Conservation (phyloP, 1,140 invertebrate species). For the Drosophila nasuta region DNA sequence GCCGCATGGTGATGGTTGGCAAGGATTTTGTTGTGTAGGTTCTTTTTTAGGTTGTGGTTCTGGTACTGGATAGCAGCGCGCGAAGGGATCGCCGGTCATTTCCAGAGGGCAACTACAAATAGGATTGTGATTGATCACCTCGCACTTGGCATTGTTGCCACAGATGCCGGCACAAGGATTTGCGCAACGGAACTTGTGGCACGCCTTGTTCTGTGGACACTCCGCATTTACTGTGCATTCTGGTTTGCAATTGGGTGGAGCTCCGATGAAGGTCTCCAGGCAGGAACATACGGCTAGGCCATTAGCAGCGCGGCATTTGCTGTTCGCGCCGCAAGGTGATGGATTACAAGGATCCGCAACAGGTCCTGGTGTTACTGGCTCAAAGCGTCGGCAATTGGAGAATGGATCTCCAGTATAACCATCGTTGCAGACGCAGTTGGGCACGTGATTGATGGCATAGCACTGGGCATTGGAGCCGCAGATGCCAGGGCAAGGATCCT, state of each 20-base stretch:
- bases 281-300: slow-evolving; percentile 92
- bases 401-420: slow-evolving; percentile 92
- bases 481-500: slow-evolving; percentile 91
- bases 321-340: slow-evolving; percentile 93
- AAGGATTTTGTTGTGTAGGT: slow-evolving; percentile 88
- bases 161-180: slow-evolving; percentile 90
- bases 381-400: slow-evolving; percentile 88
- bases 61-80: slow-evolving; percentile 86
- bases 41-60: slow-evolving; percentile 69
- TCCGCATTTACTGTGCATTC: slow-evolving; percentile 91
- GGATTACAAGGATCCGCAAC: slow-evolving; percentile 88
- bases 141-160: slow-evolving; percentile 89
- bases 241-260: slow-evolving; percentile 89
- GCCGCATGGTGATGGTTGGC: slow-evolving; percentile 92
- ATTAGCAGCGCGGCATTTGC: slow-evolving; percentile 89
- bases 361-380: slow-evolving; percentile 87
- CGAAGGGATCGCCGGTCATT: slow-evolving; percentile 91
- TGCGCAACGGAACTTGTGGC: slow-evolving; percentile 89
- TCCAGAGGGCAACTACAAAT: slow-evolving; percentile 90
- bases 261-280: slow-evolving; percentile 89
- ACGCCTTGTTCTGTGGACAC: slow-evolving; percentile 89
- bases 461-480: slow-evolving; percentile 91
- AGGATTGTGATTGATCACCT: slow-evolving; percentile 90
- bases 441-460: slow-evolving; percentile 90
- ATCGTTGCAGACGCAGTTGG: slow-evolving; percentile 90